Percentiles rank a stretch among this genome's conserved stretches.
Conservation (phyloP, 2,888 invertebrate species). For the Drosophila lutescens region DNA sequence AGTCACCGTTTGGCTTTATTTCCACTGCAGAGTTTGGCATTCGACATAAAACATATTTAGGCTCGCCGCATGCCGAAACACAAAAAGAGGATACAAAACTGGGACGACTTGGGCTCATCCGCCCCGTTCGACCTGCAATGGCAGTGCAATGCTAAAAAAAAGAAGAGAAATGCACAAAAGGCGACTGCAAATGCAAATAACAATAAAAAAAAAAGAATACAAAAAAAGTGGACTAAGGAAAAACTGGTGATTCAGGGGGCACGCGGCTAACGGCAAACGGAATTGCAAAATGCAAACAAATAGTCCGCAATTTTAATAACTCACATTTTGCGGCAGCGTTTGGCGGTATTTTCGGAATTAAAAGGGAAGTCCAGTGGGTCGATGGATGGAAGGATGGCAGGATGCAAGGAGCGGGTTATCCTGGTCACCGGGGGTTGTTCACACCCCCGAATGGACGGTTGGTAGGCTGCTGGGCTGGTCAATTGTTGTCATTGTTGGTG, state of each 20-base stretch:
- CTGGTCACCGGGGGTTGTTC: not conserved
- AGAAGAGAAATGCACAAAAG: conserved; percentile 10
- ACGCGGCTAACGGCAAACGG: conserved; percentile 32
- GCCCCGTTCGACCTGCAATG: conserved; percentile 6
- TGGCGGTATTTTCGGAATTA: conserved; percentile 49
- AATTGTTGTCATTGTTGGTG: conserved; percentile 24
- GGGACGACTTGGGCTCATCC: conserved; percentile 20
- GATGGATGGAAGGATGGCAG: not conserved
- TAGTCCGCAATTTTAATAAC: conserved; percentile 60
- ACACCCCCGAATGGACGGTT: not conserved
- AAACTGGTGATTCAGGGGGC: conserved; percentile 9
- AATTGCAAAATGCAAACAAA: conserved; percentile 63
- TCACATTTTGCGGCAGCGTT: conserved; percentile 60
- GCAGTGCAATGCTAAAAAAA: conserved; percentile 16
- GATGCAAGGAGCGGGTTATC: not conserved
- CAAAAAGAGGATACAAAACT: conserved; percentile 18
- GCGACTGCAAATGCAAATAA: conserved; percentile 32
- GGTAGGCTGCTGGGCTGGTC: not conserved
- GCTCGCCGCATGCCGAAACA: conserved; percentile 9
- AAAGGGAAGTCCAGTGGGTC: conserved; percentile 14
- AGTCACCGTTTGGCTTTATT: conserved; percentile 1
- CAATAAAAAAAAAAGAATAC: conserved; percentile 21
- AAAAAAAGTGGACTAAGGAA: conserved; percentile 16
- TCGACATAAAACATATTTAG: conserved; percentile 43
- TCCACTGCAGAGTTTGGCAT: conserved; percentile 31